Conservation (phyloP, 2,797 vertebrate genomes). For the Brachyalestes nurse region DNA sequence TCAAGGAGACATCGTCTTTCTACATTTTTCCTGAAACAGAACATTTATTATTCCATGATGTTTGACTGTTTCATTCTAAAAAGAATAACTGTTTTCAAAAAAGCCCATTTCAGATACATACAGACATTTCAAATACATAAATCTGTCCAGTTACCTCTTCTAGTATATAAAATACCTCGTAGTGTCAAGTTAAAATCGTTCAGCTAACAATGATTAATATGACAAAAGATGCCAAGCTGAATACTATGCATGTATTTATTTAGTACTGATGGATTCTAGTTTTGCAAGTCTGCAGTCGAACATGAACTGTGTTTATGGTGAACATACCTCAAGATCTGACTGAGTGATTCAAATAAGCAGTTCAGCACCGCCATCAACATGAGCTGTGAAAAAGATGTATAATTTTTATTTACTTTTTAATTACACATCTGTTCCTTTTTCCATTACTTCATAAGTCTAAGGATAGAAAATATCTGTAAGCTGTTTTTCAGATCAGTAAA, state of each 20-base stretch:
- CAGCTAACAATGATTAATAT: no score
- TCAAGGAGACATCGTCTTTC: slow-evolving; percentile 88
- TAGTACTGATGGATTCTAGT: not conserved
- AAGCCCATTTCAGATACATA: no score
- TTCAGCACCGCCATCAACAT: slow-evolving; percentile 83
- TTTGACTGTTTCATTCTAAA: not conserved
- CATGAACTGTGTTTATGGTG: not conserved
- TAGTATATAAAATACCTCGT: no score
- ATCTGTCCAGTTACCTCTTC: no score
- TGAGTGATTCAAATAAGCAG: slow-evolving; percentile 82
- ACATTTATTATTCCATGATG: not conserved
- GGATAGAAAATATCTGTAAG: not conserved
- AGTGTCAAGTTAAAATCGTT: no score
- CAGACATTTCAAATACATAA: no score
- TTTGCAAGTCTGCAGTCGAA: not conserved
- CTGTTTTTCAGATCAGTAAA: not conserved
- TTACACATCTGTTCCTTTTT: not conserved
- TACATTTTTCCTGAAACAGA: slow-evolving; percentile 84
- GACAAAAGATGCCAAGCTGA: no score
- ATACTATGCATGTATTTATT: no score
- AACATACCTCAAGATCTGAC: slow-evolving; percentile 78
- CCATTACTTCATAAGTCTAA: not conserved
- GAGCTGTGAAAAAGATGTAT: slow-evolving; percentile 64
- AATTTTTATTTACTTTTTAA: not conserved
- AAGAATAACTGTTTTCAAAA: not conserved